Percentiles rank a stretch among this genome's conserved stretches.
These are phyloP conservation scores for Felis chaus DNA, from an alignment of 2,113 vertebrate genomes.

Conservation along the genomic window DNA sequence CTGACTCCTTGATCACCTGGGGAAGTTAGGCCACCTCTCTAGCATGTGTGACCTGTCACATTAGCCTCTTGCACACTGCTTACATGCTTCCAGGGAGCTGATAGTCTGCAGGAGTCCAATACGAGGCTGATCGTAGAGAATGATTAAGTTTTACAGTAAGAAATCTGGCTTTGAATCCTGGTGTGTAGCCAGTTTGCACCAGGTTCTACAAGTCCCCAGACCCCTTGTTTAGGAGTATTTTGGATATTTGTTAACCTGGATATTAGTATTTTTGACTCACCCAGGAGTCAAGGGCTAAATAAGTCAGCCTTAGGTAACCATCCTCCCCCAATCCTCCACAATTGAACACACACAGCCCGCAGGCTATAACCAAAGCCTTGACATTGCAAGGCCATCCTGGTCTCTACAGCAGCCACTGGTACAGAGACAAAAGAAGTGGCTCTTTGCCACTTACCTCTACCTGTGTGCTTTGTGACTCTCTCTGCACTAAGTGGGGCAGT, in stretches of 20 bases:
- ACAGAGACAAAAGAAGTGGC: neutral
- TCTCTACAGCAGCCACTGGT: neutral
- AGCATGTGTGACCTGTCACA: neutral
- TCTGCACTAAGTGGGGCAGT: neutral
- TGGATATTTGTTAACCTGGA: neutral
- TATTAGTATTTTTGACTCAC: neutral
- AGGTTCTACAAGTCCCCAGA: neutral
- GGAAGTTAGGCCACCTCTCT: neutral
- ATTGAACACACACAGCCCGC: neutral
- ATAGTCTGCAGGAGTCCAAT: neutral
- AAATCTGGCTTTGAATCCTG: neutral
- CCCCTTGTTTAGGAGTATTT: neutral
- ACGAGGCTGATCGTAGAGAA: neutral
- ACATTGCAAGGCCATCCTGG: neutral
- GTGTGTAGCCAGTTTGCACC: neutral
- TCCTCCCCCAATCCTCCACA: neutral
- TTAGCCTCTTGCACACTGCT: neutral
- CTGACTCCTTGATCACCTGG: neutral
- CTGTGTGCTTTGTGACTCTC: neutral
- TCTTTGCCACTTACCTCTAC: neutral
- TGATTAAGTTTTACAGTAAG: neutral
- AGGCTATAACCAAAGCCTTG: neutral
- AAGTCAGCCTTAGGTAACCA: neutral
- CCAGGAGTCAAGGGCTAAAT: neutral
- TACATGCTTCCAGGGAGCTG: neutral